Evolutionary conservation across 1,140 invertebrate species (phyloP).

Genomic region (Coelopa frigida): DNA sequence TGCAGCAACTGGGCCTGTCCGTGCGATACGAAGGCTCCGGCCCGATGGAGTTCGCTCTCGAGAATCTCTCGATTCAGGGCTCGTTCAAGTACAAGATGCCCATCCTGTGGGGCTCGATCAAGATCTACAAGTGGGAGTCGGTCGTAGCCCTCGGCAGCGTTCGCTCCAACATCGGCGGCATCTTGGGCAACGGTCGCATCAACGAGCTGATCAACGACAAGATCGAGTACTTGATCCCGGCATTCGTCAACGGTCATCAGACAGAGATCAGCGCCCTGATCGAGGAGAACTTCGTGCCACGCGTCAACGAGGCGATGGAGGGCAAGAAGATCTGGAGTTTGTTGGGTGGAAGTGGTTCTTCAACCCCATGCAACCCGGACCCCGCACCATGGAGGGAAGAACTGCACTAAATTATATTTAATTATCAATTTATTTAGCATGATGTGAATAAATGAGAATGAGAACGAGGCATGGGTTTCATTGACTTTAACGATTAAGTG

Average conservation of each 20-base stretch:
- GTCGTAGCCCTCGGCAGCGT: slow-evolving; percentile 26
- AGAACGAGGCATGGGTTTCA: too few species aligned
- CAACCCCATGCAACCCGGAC: slow-evolving; percentile 21
- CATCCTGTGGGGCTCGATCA: slow-evolving; percentile 36
- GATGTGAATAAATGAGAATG: too few species aligned
- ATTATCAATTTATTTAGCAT: too few species aligned
- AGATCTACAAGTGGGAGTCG: slow-evolving; percentile 36
- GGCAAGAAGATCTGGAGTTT: slow-evolving; percentile 40
- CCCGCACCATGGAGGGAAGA: slow-evolving; percentile 40
- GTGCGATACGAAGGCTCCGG: slow-evolving; percentile 35
- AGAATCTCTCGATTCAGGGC: slow-evolving; percentile 32
- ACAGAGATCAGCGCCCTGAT: slow-evolving; percentile 28
- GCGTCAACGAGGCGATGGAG: slow-evolving; percentile 23
- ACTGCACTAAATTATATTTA: too few species aligned
- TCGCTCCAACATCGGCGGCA: slow-evolving; percentile 32
- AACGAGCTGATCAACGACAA: slow-evolving; percentile 34
- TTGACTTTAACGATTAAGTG: too few species aligned
- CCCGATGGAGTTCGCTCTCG: slow-evolving; percentile 26
- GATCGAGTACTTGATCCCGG: slow-evolving; percentile 30
- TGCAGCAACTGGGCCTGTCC: slow-evolving; percentile 25
- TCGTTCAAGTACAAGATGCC: slow-evolving; percentile 43
- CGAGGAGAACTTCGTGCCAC: slow-evolving; percentile 24
- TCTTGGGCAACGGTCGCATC: slow-evolving; percentile 33
- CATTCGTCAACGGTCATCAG: slow-evolving; percentile 32
- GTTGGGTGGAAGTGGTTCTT: slow-evolving; percentile 10